Evolutionary conservation across 2,113 vertebrate genomes (phyloP).

Genomic region (Canis aureus): DNA sequence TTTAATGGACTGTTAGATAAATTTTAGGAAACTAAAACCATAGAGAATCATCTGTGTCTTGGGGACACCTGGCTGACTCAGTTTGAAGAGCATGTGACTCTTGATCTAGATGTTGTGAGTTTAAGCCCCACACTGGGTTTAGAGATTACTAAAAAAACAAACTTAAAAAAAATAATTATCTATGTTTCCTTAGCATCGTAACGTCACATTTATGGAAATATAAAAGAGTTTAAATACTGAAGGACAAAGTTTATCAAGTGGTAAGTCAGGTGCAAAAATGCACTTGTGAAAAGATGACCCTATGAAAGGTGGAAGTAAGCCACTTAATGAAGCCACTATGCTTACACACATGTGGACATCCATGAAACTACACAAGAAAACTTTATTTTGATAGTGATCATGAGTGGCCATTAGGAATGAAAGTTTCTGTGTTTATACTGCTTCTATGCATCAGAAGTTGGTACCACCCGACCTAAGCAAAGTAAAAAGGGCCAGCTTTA

Average conservation of each 20-base stretch:
- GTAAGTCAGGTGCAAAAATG: not conserved
- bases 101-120: not conserved
- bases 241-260: not conserved
- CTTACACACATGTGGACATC: not conserved
- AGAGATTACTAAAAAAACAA: not conserved
- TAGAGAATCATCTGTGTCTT: not conserved
- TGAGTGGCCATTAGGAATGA: not conserved
- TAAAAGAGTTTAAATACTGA: constrained; percentile 54
- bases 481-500: not conserved
- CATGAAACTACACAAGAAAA: not conserved
- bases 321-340: not conserved
- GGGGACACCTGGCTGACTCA: not conserved
- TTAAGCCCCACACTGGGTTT: not conserved
- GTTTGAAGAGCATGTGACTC: not conserved
- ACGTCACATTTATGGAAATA: not conserved
- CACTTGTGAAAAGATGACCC: not conserved
- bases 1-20: not conserved
- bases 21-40: not conserved
- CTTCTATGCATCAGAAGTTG: not conserved
- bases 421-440: not conserved
- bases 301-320: not conserved
- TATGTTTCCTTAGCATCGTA: not conserved
- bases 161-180: not conserved
- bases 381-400: not conserved
- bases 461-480: not conserved